Evolutionary conservation across 2,888 invertebrate species (phyloP).

Genomic region (Aphidoletes aphidimyza): DNA sequence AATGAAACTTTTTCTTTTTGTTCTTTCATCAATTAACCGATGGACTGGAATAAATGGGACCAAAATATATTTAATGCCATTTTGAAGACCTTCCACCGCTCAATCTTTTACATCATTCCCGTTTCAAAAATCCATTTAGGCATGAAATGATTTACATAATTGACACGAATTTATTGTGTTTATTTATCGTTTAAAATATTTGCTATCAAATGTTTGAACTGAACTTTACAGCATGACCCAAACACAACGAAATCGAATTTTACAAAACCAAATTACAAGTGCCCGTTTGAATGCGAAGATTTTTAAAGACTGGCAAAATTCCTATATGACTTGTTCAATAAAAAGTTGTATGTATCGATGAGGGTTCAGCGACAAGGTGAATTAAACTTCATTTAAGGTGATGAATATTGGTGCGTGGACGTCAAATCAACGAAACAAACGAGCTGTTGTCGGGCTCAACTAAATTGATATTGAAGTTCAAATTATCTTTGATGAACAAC

Average conservation of each 20-base stretch:
- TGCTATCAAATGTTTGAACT: neutral
- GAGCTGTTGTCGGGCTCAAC: too few species aligned
- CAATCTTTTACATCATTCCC: neutral
- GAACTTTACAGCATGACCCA: too few species aligned
- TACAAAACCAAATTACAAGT: too few species aligned
- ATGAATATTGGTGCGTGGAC: neutral
- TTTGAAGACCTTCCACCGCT: neutral
- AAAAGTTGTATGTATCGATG: too few species aligned
- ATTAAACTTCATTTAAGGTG: neutral
- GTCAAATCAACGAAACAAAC: too few species aligned
- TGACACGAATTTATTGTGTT: neutral
- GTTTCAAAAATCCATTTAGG: neutral
- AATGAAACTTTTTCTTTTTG: neutral
- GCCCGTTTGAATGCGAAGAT: too few species aligned
- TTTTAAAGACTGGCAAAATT: too few species aligned
- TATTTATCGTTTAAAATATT: neutral
- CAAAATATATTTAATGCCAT: neutral
- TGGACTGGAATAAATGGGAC: conserved; percentile 25
- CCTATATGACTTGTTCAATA: too few species aligned
- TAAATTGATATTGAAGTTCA: too few species aligned
- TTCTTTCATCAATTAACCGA: neutral
- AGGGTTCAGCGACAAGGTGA: too few species aligned
- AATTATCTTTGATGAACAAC: too few species aligned
- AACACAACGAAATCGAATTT: too few species aligned
- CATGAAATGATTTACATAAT: neutral